Evolutionary conservation across 2,888 invertebrate species (phyloP), one percentile per base, ranked within the genome.

Genomic region (Phengaris alcon): DNA sequence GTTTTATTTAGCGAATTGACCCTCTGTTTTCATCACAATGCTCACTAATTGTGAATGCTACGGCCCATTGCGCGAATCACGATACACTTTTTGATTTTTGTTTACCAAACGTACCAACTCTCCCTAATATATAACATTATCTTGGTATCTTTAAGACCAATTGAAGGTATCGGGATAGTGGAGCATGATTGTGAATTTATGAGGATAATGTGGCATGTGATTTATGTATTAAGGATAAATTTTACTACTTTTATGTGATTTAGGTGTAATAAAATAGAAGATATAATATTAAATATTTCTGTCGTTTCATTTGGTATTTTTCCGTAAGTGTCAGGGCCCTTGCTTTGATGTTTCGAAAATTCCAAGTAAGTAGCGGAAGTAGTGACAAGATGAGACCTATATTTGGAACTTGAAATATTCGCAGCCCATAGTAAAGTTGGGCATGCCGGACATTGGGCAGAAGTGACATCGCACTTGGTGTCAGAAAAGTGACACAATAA

Each of bases 391-490:
- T 81, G 4, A 3, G 35, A 98, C 97, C 0, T 98, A 98, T 84
- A 95, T 98, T 75, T 98, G 98, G 98, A 96, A 95, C 85, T 94
- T 96, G 0, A 93, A 94, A 13, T 88, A 90, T 79, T 91, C 96
- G 0, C 87, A 93, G 77, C 97, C 97, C 0, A 86, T 97, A 10
- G 95, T 96, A 35, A 94, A 94, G 74, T 90, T 98, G 6, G n/a
- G n/a, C n/a, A n/a, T n/a, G 90, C 93, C 0, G 98, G 97, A 0
- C 98, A 98, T 84, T 92, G 94, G 68, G 97, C 96, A 9, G 98
- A 98, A 92, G 98, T 98, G 0, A 97, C 97, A 0, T 96, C 97
- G 84, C 1, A 96, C 97, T 1, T 98, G 98, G 98, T 95, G 96
- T 80, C 89, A 86, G 75, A 86, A 87, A 10, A 94, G 94, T 7